These are phyloP conservation scores for Podarcis raffonei DNA, from an alignment of 2,113 vertebrate genomes.

Conservation along the genomic window DNA sequence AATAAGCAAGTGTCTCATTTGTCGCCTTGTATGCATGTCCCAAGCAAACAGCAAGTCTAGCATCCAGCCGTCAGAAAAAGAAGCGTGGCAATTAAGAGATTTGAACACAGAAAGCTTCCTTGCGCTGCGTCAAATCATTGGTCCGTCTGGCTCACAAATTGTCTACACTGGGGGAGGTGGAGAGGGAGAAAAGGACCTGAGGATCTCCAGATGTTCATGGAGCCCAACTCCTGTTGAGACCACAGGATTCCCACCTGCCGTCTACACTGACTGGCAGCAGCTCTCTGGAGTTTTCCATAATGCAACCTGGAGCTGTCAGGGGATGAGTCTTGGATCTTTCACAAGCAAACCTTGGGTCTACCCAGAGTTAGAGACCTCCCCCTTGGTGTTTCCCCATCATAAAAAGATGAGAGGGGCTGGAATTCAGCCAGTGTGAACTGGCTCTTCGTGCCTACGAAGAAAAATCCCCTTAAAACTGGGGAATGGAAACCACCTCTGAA, in stretches of 20 bases:
- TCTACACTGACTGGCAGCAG: neutral
- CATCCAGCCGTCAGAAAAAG: neutral
- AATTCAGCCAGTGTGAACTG: neutral
- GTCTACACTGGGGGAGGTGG: no score
- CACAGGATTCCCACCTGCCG: neutral
- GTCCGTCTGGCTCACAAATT: neutral
- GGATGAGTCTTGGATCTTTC: neutral
- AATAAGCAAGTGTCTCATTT: conserved; percentile 46
- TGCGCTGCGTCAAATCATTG: neutral
- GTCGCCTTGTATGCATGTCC: conserved; percentile 11
- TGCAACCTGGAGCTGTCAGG: neutral
- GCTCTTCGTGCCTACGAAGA: neutral
- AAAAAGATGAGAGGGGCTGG: neutral
- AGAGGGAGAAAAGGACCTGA: no score
- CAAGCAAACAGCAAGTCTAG: conserved; percentile 1
- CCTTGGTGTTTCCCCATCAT: neutral
- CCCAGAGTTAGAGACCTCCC: neutral
- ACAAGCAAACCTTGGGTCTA: neutral
- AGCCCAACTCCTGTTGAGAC: neutral
- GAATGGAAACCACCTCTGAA: neutral
- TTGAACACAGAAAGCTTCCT: neutral
- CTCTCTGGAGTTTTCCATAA: neutral
- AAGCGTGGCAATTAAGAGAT: neutral
- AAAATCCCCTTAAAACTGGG: neutral
- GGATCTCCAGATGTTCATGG: neutral